Conservation (phyloP, 1,140 invertebrate genomes). For the Drosophila chauvacae region DNA sequence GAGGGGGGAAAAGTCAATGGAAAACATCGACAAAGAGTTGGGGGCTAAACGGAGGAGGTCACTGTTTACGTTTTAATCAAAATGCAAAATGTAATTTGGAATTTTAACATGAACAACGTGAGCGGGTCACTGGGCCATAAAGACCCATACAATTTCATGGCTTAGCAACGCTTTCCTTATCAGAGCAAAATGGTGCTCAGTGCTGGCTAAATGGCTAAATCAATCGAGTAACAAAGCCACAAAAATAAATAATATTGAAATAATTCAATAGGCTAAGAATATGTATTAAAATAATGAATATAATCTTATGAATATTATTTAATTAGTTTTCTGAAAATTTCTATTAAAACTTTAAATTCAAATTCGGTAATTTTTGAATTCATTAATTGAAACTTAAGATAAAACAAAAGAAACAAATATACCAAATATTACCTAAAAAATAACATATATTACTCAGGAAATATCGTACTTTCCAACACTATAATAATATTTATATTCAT, state of each 20-base stretch:
- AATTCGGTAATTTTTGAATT: neutral
- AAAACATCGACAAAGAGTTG: neutral
- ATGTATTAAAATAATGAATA: neutral
- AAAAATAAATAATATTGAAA: no score
- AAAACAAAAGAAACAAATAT: neutral
- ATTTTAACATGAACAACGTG: constrained; percentile 42
- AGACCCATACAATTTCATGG: constrained; percentile 62
- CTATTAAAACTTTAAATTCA: neutral
- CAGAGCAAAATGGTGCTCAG: neutral
- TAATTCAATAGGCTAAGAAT: neutral
- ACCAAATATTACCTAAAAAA: neutral
- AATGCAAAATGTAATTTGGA: constrained; percentile 66
- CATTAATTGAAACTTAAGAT: neutral
- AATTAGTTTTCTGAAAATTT: no score
- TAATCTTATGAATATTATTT: neutral
- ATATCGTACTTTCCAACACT: neutral
- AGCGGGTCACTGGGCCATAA: constrained; percentile 55
- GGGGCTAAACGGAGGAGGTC: constrained; percentile 3
- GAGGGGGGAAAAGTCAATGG: neutral
- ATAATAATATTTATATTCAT: no score
- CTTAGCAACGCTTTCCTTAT: constrained; percentile 5
- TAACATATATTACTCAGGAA: neutral
- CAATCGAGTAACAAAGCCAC: neutral
- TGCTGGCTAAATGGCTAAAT: neutral
- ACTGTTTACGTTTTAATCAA: constrained; percentile 62